Conservation (phyloP, 2,113 vertebrate species). For the Puffinus mauretanicus region DNA sequence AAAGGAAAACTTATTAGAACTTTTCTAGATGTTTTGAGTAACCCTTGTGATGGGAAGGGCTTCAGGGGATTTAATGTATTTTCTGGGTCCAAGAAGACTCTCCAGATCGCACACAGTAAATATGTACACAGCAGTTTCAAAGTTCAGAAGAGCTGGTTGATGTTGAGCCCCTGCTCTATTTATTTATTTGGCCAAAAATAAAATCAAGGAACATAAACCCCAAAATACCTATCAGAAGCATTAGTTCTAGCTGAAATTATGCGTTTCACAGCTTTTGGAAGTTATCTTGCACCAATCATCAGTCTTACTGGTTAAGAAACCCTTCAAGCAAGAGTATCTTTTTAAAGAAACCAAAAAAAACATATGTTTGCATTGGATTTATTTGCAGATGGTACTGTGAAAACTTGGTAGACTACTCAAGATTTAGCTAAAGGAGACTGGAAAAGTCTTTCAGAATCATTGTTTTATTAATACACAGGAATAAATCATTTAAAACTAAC, state of each 20-base stretch:
- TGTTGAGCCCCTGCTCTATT: background rate
- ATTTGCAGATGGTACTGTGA: background rate
- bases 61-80: background rate
- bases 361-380: background rate
- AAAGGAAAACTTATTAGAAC: background rate
- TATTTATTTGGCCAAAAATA: background rate
- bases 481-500: slow-evolving; percentile 27
- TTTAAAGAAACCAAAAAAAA: background rate
- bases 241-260: background rate
- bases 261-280: background rate
- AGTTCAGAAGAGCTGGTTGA: background rate
- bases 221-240: background rate
- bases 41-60: background rate
- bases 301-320: background rate
- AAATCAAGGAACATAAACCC: background rate
- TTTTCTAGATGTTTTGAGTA: background rate
- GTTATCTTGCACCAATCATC: background rate
- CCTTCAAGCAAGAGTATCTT: background rate
- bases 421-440: background rate
- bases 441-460: background rate
- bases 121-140: background rate
- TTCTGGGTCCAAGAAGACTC: background rate
- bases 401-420: background rate
- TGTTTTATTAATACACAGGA: background rate
- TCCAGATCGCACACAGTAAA: background rate